Evolutionary conservation across 2,888 invertebrate genomes (phyloP).

Genomic region (Chironomus riparius): DNA sequence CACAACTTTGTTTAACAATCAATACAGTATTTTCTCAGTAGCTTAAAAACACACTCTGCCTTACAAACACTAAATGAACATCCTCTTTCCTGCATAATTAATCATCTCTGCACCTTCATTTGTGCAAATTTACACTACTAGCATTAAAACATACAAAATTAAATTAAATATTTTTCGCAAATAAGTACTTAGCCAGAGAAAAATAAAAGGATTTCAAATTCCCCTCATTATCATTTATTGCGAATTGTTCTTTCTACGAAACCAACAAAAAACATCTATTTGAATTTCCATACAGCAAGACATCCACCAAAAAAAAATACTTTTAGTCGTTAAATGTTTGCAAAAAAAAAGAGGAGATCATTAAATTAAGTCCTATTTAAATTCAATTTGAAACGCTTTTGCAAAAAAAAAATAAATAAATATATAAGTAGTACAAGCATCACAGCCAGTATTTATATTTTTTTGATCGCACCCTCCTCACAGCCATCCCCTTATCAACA

Average conservation of each 20-base stretch:
- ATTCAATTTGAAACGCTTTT: constrained; percentile 22
- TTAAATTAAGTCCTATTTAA: constrained; percentile 27
- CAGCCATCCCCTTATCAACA: not conserved
- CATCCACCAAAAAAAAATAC: not conserved
- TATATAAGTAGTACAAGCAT: not conserved
- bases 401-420: not conserved
- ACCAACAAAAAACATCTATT: too few relatives aligned
- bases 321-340: not conserved
- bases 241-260: too few relatives aligned
- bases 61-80: too few relatives aligned
- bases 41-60: too few relatives aligned
- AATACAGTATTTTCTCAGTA: too few relatives aligned
- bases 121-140: too few relatives aligned
- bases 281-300: too few relatives aligned
- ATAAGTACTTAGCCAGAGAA: not conserved
- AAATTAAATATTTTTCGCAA: not conserved
- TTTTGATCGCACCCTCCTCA: constrained; percentile 16
- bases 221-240: too few relatives aligned
- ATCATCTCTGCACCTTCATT: too few relatives aligned
- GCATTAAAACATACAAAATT: not conserved
- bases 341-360: constrained; percentile 5
- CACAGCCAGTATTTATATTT: not conserved
- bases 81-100: too few relatives aligned
- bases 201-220: not conserved
- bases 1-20: too few relatives aligned